Evolutionary conservation across 2,888 invertebrate species (phyloP).

Genomic region (Trichacis sp.): DNA sequence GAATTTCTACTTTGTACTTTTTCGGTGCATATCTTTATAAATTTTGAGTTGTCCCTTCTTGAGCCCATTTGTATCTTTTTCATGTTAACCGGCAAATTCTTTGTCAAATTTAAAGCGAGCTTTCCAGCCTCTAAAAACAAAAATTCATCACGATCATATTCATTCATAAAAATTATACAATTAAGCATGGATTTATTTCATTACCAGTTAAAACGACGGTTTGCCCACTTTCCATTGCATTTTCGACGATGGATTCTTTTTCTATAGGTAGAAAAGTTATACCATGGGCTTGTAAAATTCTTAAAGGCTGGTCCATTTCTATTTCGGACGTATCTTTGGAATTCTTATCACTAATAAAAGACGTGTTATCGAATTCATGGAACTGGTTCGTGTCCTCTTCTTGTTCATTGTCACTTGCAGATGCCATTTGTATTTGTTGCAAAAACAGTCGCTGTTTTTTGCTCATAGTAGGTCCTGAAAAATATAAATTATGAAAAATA

Average conservation of each 20-base stretch:
- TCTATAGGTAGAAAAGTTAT: slow-evolving; percentile 88
- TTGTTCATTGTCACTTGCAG: slow-evolving; percentile 54
- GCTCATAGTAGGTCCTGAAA: no score
- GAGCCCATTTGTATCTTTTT: slow-evolving; percentile 63
- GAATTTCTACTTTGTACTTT: slow-evolving; percentile 68
- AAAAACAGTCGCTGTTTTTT: slow-evolving; percentile 62
- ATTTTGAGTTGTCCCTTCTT: slow-evolving; percentile 66
- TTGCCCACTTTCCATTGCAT: slow-evolving; percentile 87
- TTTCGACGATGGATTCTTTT: slow-evolving; percentile 77
- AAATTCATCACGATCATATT: neutral
- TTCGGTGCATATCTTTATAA: slow-evolving; percentile 72
- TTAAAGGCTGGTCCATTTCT: slow-evolving; percentile 70
- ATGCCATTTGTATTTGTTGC: slow-evolving; percentile 59
- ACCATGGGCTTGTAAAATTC: slow-evolving; percentile 85
- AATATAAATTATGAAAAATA: no score
- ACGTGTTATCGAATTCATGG: slow-evolving; percentile 31
- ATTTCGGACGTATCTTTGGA: slow-evolving; percentile 56
- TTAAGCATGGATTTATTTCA: no score
- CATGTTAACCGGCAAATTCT: slow-evolving; percentile 61
- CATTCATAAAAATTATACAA: neutral
- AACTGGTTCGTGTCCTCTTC: slow-evolving; percentile 49
- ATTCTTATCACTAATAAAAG: slow-evolving; percentile 47
- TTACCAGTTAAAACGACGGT: slow-evolving; percentile 84
- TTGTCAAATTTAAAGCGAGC: slow-evolving; percentile 76
- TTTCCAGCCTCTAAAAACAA: slow-evolving; percentile 78